Conservation (phyloP, 2,113 vertebrate genomes). For the Strigops habroptila region DNA sequence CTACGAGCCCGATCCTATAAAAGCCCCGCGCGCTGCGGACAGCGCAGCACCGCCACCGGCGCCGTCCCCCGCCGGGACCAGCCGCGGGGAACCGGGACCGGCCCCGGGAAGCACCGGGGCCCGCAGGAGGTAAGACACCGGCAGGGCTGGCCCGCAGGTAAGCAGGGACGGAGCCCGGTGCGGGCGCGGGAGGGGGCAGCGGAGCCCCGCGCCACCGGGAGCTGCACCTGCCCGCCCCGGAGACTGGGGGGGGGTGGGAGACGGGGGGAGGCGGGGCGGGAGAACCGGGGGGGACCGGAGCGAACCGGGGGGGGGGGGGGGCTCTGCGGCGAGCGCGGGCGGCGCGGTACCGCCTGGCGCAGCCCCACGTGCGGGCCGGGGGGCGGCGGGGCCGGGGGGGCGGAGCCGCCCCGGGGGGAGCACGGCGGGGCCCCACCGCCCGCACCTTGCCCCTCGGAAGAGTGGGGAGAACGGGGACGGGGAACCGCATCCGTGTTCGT, state of each 20-base stretch:
- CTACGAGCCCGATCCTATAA: conserved; percentile 66
- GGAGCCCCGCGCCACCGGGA: background rate
- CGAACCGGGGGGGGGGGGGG: too few relatives aligned
- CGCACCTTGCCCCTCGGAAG: background rate
- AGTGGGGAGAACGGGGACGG: background rate
- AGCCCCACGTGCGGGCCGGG: too few relatives aligned
- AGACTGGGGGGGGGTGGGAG: background rate
- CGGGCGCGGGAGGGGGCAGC: background rate
- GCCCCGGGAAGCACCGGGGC: background rate
- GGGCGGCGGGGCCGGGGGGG: too few relatives aligned
- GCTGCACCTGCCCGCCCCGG: background rate
- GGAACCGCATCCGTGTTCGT: background rate
- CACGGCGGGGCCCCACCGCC: too few relatives aligned
- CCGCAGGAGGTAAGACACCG: background rate
- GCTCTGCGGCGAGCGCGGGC: too few relatives aligned
- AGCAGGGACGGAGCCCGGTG: background rate
- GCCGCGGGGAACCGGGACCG: background rate
- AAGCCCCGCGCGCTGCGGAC: conserved; percentile 38
- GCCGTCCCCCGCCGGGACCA: background rate
- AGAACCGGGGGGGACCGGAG: too few relatives aligned
- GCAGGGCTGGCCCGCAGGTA: conserved; percentile 5
- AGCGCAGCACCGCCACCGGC: conserved; percentile 8
- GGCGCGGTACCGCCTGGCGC: too few relatives aligned
- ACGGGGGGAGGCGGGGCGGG: too few relatives aligned
- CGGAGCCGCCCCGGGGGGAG: too few relatives aligned